A percentile compares a stretch with the other conserved stretches of the same genome.
Evolutionary conservation across 1,140 invertebrate species (phyloP).

Genomic region (Drosophila micromelanica): DNA sequence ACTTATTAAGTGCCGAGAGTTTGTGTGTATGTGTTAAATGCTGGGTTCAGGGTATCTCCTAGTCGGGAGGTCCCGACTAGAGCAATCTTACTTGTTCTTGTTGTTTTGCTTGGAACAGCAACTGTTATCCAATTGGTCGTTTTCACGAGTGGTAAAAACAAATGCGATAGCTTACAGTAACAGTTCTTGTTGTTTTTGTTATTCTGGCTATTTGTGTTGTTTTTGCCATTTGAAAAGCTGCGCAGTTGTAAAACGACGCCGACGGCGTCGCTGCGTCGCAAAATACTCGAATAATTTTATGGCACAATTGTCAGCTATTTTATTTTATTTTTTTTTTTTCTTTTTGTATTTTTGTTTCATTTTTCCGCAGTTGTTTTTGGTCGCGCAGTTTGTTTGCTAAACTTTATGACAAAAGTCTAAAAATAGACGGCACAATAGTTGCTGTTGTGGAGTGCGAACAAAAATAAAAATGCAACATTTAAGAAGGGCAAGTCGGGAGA

Average conservation of each 20-base stretch:
- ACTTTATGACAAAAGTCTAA: constrained; percentile 80
- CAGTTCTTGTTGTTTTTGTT: constrained; percentile 10
- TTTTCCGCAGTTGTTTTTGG: constrained; percentile 55
- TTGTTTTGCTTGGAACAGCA: background rate
- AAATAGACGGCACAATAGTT: constrained; percentile 54
- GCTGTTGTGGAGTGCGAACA: constrained; percentile 34
- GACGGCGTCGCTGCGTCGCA: constrained; percentile 19
- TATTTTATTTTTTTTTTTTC: constrained; percentile 21
- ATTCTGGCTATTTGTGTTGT: constrained; percentile 5
- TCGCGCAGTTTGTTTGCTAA: constrained; percentile 69
- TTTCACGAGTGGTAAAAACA: constrained; percentile 3
- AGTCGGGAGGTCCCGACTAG: background rate
- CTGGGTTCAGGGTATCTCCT: background rate
- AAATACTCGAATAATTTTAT: constrained; percentile 59
- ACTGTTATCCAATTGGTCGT: constrained; percentile 12
- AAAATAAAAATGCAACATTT: constrained; percentile 51
- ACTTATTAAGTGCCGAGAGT: too few species aligned
- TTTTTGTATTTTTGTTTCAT: constrained; percentile 12
- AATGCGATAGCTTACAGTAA: constrained; percentile 31
- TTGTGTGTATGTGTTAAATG: too few species aligned
- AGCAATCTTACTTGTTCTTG: background rate
- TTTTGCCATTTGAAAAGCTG: constrained; percentile 39
- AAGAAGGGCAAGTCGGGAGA: background rate
- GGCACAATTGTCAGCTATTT: constrained; percentile 59
- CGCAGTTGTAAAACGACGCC: constrained; percentile 54